Conservation (phyloP, 2,888 invertebrate species). For the Amphimallon solstitiale region DNA sequence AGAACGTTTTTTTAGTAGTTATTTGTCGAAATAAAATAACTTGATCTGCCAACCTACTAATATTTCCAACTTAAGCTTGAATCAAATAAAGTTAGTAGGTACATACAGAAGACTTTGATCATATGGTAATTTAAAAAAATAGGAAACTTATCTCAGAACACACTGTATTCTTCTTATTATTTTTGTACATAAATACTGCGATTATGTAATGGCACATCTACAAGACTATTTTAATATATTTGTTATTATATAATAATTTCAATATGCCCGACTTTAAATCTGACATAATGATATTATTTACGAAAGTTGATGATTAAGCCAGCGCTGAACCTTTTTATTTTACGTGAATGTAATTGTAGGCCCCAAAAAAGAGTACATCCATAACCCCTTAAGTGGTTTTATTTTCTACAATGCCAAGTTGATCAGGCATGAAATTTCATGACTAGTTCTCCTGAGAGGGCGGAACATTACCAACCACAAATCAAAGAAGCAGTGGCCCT, state of each 20-base stretch:
- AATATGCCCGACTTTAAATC: neutral
- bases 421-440: conserved; percentile 55
- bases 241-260: neutral
- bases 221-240: neutral
- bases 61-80: too few species aligned
- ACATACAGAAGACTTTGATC: too few species aligned
- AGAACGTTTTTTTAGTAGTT: too few species aligned
- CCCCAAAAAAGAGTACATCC: conserved; percentile 36
- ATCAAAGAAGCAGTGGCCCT: conserved; percentile 60
- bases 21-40: too few species aligned
- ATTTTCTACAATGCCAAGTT: conserved; percentile 48
- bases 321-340: conserved; percentile 5
- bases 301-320: conserved; percentile 1
- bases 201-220: neutral
- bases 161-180: too few species aligned
- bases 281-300: conserved; percentile 15
- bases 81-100: too few species aligned
- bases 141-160: too few species aligned
- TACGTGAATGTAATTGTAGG: conserved; percentile 32
- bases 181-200: neutral
- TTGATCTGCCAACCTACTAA: too few species aligned
- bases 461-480: conserved; percentile 60
- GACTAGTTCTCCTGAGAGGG: conserved; percentile 54
- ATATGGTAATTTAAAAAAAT: too few species aligned
- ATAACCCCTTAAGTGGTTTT: conserved; percentile 46